Conservation (phyloP, 2,888 invertebrate genomes). For the Halictus ligatus region DNA sequence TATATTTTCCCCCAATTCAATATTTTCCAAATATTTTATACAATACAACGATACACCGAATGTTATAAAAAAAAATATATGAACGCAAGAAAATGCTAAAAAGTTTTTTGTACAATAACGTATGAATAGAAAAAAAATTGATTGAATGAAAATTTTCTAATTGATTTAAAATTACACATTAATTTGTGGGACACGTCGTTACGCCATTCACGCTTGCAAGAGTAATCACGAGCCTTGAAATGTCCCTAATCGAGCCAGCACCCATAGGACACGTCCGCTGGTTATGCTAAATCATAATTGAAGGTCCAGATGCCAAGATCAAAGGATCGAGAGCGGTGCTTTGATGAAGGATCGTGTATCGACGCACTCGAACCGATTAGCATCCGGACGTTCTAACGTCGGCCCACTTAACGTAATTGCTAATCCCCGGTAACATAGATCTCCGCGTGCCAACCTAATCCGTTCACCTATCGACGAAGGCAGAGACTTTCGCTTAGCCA, state of each 20-base stretch:
- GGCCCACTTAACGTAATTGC: constrained; percentile 64
- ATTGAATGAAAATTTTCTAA: not conserved
- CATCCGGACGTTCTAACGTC: constrained; percentile 40
- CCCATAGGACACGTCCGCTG: constrained; percentile 6
- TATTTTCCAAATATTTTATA: too few species aligned
- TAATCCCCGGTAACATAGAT: constrained; percentile 54
- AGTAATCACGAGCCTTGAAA: constrained; percentile 4
- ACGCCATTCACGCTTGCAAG: not conserved
- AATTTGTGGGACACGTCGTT: not conserved
- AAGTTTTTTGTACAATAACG: not conserved
- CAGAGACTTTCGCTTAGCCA: not conserved
- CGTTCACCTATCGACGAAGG: constrained; percentile 41
- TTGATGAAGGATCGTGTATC: constrained; percentile 63
- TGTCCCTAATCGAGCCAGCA: constrained; percentile 12
- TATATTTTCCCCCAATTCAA: too few species aligned
- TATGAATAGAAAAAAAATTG: not conserved
- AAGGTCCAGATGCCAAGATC: constrained; percentile 54
- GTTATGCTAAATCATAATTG: constrained; percentile 59
- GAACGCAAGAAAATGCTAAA: not conserved
- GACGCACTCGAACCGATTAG: constrained; percentile 63
- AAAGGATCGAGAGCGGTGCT: constrained; percentile 58
- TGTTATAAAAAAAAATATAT: not conserved
- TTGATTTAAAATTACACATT: not conserved
- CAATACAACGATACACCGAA: too few species aligned
- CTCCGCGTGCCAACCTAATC: constrained; percentile 64